Percentiles rank a stretch among this genome's conserved stretches.
Evolutionary conservation across 2,888 invertebrate genomes (phyloP).

Genomic region (Julus scanicus): DNA sequence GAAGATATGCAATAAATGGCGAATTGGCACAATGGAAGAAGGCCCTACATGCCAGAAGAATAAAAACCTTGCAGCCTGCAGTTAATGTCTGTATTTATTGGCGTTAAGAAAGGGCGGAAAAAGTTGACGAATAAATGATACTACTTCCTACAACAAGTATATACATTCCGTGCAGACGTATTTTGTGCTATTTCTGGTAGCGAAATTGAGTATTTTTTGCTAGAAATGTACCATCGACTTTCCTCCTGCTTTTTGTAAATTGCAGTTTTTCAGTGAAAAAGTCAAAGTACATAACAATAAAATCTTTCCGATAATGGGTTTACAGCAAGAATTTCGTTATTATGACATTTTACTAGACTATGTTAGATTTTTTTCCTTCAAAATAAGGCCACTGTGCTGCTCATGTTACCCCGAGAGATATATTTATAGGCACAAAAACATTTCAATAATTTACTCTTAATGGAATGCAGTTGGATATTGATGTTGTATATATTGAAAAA

Average conservation of each 20-base stretch:
- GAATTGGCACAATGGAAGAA: neutral
- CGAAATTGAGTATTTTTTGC: neutral
- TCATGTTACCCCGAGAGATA: neutral
- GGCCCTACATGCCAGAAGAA: neutral
- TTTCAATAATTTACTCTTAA: constrained; percentile 39
- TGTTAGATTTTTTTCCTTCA: neutral
- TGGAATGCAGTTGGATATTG: constrained; percentile 13
- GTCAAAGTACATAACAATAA: constrained; percentile 30
- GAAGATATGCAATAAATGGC: constrained; percentile 27
- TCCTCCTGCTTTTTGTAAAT: neutral
- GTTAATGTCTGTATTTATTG: constrained; percentile 36
- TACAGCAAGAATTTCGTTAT: constrained; percentile 12
- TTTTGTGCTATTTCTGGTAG: neutral
- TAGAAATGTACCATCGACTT: neutral
- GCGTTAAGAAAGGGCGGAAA: neutral
- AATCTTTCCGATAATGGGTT: constrained; percentile 24
- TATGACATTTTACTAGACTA: neutral
- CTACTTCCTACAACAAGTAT: neutral
- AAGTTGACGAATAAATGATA: constrained; percentile 15
- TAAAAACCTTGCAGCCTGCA: neutral
- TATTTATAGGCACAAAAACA: constrained; percentile 17
- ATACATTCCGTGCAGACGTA: constrained; percentile 1
- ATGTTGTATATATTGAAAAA: constrained; percentile 19
- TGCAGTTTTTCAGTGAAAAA: constrained; percentile 34
- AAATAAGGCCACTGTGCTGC: neutral